Base-by-base conservation (phyloP, 1,140 invertebrate genomes). In the Drosophila ambigua region DNA sequence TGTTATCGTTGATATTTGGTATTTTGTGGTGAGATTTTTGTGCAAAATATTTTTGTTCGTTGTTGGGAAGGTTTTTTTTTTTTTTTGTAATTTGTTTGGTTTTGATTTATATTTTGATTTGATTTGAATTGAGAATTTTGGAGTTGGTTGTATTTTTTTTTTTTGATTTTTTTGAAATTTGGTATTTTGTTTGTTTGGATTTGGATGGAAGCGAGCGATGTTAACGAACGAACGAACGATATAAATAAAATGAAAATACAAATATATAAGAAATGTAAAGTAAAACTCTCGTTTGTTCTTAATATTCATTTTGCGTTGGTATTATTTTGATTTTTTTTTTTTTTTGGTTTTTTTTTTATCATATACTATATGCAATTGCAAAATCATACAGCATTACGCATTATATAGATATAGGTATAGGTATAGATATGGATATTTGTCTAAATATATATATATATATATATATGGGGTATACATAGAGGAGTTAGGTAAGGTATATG, bases 161-260 rank as follows among this genome's bases (percentile, higher is more conserved):
- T 52, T 58, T 61, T 72, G 54, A 75, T 72, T 59, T 74, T 61
- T 61, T 66, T 53, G 57, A 59, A 51, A 68, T 61, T 69, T 88
- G 79, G 54, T 61, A 62, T 79, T 73, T 76, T 74, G 73, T 81
- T 85, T 75, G 68, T 79, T 91, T 90, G 81, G 85, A 91, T 91
- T 91, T 28, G 26, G 31, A 31, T 31, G 66, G 90, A 81, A 90
- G 89, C 83, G 82, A 85, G 90, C 90, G 90, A 91, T 91, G 89
- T 90, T 78, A 91, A 90, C 85, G 85, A 90, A 90, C 85, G 85
- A 90, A 90, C 89, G 89, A 90, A 90, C 89, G 90, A 90, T 90
- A 90, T 87, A 90, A 91, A 91, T 89, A 90, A 90, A 90, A 87
- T 87, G 79, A 90, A 90, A 90, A 91, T 90, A 87, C 83, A 87